Percentiles rank a stretch among this genome's conserved stretches.
phyloP scores from a whole-genome alignment of 2,113 vertebrate species.

The Ariopsis seemanni region DNA sequence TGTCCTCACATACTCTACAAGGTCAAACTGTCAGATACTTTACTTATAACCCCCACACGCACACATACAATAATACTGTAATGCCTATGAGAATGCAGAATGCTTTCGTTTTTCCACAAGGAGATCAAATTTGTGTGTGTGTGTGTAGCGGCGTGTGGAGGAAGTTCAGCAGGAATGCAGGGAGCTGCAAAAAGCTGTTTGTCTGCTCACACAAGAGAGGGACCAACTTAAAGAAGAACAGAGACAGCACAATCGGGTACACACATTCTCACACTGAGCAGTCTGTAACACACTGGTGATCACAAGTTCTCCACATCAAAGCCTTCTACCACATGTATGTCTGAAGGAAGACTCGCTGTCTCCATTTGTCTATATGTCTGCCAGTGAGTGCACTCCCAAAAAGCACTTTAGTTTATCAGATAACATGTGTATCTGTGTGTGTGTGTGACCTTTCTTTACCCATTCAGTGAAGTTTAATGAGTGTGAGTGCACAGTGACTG shows the following conservation, averaged over 20 bases:
- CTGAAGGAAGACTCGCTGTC: constrained; percentile 44
- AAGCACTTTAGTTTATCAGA: constrained; percentile 49
- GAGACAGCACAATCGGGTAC: constrained; percentile 86
- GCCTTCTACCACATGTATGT: constrained; percentile 32
- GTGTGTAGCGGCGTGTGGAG: constrained; percentile 86
- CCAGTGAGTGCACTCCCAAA: constrained; percentile 35
- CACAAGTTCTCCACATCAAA: constrained; percentile 65
- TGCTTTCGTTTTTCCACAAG: too few species aligned
- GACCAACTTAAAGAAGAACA: constrained; percentile 86
- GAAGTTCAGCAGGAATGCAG: constrained; percentile 91
- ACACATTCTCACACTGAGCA: constrained; percentile 19
- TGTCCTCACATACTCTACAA: too few species aligned
- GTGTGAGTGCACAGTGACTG: constrained; percentile 51
- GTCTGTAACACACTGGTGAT: constrained; percentile 66
- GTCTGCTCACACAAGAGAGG: constrained; percentile 86
- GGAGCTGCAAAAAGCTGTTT: constrained; percentile 85
- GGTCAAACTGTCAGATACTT: too few species aligned
- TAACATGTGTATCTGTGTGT: constrained; percentile 23
- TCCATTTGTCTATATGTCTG: constrained; percentile 43
- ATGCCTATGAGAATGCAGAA: too few species aligned
- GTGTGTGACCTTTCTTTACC: constrained; percentile 35
- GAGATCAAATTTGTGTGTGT: background rate
- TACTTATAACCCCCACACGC: too few species aligned
- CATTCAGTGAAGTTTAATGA: constrained; percentile 60
- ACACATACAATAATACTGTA: too few species aligned